Percentiles rank a stretch among this genome's conserved stretches.
phyloP scores from a whole-genome alignment of 2,888 invertebrate species.

The Caenorhabditis sp. region DNA sequence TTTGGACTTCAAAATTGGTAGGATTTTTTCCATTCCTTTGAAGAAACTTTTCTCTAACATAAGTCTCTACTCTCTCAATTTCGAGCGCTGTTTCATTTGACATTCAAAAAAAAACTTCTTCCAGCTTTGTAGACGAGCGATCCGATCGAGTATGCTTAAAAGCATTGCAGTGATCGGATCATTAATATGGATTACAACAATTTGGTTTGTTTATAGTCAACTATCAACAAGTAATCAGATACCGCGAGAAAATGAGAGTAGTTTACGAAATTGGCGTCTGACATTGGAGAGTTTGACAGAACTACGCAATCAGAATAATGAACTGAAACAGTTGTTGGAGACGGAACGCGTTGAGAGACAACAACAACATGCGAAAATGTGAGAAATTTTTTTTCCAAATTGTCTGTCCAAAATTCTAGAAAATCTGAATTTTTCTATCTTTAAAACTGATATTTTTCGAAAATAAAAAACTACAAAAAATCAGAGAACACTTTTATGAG shows the following conservation, averaged over 20 bases:
- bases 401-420: too few relatives aligned
- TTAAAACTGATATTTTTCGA: too few relatives aligned
- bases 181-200: slow-evolving; percentile 32
- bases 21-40: too few relatives aligned
- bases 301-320: slow-evolving; percentile 42
- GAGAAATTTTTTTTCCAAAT: background rate
- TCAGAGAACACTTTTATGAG: too few relatives aligned
- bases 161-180: slow-evolving; percentile 32
- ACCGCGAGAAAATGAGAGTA: slow-evolving; percentile 7
- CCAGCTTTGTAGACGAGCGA: too few relatives aligned
- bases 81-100: too few relatives aligned
- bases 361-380: slow-evolving; percentile 27
- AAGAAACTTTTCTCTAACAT: too few relatives aligned
- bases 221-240: background rate
- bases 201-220: slow-evolving; percentile 33
- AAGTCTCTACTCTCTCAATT: too few relatives aligned
- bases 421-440: too few relatives aligned
- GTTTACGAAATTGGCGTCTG: slow-evolving; percentile 30
- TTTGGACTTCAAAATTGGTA: too few relatives aligned
- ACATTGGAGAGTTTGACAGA: slow-evolving; percentile 30
- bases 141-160: slow-evolving; percentile 35
- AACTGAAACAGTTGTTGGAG: slow-evolving; percentile 38
- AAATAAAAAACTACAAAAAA: too few relatives aligned
- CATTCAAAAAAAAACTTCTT: too few relatives aligned
- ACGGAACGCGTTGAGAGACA: slow-evolving; percentile 37